Percentiles rank a stretch among this genome's conserved stretches.
phyloP scores from a whole-genome alignment of 2,113 vertebrate species.

The Leptosomus discolor region DNA sequence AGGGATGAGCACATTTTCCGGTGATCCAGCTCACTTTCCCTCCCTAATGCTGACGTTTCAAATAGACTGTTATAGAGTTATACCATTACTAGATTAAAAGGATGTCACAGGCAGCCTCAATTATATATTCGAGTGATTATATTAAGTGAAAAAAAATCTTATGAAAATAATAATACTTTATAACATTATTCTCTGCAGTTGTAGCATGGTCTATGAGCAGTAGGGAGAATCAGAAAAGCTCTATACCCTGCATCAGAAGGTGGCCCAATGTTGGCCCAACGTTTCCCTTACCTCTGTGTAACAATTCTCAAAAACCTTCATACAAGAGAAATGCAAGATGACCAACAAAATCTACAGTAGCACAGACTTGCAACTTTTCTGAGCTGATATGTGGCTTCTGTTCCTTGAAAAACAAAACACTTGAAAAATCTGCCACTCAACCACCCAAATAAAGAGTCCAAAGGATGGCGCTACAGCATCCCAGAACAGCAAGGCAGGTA shows the following conservation, averaged over 20 bases:
- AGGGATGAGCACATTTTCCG: not conserved
- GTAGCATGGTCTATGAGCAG: not conserved
- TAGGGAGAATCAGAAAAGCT: not conserved
- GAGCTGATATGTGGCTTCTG: not conserved
- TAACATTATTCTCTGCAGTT: not conserved
- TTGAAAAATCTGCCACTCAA: not conserved
- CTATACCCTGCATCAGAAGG: not conserved
- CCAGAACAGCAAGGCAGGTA: not conserved
- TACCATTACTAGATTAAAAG: slow-evolving; percentile 49
- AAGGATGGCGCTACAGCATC: rapidly evolving
- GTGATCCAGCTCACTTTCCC: not conserved
- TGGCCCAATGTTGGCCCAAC: rapidly evolving
- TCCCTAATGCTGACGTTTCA: not conserved
- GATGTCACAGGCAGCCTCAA: not conserved
- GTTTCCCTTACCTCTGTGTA: not conserved
- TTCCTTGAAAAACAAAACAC: not conserved
- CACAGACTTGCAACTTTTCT: not conserved
- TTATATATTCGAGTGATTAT: not conserved
- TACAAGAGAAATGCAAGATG: not conserved
- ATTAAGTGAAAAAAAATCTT: not conserved
- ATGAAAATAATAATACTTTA: not conserved
- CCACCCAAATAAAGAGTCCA: not conserved
- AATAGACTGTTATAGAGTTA: not conserved
- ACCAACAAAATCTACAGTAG: not conserved
- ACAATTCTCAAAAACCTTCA: not conserved